phyloP scores from a whole-genome alignment of 2,888 invertebrate species.

The Lasioglossum villosulum region DNA sequence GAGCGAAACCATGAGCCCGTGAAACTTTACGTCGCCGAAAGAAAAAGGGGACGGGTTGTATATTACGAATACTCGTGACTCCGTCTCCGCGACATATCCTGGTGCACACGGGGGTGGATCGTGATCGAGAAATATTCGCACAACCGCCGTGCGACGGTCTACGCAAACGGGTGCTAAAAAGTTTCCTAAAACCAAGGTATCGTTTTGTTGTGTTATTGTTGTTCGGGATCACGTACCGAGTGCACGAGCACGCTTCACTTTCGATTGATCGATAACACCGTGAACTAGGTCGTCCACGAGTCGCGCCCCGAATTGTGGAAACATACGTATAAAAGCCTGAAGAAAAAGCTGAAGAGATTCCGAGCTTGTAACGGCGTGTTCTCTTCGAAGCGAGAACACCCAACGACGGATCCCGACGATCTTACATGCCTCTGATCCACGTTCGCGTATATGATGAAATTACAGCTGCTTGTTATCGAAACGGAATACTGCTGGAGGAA shows the following conservation, averaged over 20 bases:
- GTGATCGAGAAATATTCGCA: slow-evolving; percentile 35
- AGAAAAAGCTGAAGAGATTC: slow-evolving; percentile 20
- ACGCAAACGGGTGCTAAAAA: background rate
- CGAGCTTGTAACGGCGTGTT: slow-evolving; percentile 35
- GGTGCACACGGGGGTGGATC: slow-evolving; percentile 51
- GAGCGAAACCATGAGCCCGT: slow-evolving; percentile 42
- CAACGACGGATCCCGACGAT: slow-evolving; percentile 44
- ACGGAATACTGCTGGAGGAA: slow-evolving; percentile 83
- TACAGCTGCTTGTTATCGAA: slow-evolving; percentile 82
- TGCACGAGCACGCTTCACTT: slow-evolving; percentile 29
- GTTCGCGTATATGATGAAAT: slow-evolving; percentile 82
- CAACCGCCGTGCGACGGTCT: slow-evolving; percentile 14
- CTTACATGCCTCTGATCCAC: slow-evolving; percentile 68
- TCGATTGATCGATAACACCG: slow-evolving; percentile 66
- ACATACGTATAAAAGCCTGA: slow-evolving; percentile 31
- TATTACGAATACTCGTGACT: slow-evolving; percentile 6
- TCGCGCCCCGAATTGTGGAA: slow-evolving; percentile 57
- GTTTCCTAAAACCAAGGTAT: background rate
- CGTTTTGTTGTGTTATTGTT: background rate
- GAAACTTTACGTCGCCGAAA: slow-evolving; percentile 33
- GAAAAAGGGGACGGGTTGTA: background rate
- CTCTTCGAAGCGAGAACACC: slow-evolving; percentile 18
- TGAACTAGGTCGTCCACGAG: slow-evolving; percentile 66
- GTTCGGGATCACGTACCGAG: background rate
- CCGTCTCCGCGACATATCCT: slow-evolving; percentile 36